These are phyloP conservation scores for Sepioteuthis lessoniana DNA, from an alignment of 2,888 invertebrate genomes.

Conservation along the genomic window DNA sequence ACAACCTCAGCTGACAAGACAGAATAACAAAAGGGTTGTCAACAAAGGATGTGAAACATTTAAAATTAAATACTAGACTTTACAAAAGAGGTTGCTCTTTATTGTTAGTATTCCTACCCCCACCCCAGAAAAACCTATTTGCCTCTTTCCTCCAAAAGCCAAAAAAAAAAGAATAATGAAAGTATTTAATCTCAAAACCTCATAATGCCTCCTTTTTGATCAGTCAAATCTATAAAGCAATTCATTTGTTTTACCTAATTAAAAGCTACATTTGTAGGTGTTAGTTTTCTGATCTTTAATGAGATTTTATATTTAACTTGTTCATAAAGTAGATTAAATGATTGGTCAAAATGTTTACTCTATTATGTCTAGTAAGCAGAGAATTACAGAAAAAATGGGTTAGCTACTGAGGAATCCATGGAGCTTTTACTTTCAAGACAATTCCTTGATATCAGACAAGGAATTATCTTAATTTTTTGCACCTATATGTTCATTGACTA, in stretches of 20 bases:
- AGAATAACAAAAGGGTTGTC: too few relatives aligned
- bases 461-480: not conserved
- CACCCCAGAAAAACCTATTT: too few relatives aligned
- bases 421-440: not conserved
- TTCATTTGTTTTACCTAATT: not conserved
- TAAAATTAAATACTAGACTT: too few relatives aligned
- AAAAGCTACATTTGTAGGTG: not conserved
- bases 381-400: not conserved
- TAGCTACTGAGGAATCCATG: not conserved
- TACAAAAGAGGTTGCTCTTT: too few relatives aligned
- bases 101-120: too few relatives aligned
- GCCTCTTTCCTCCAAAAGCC: too few relatives aligned
- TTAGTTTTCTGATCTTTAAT: not conserved
- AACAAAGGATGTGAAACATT: too few relatives aligned
- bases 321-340: not conserved
- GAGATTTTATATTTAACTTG: not conserved
- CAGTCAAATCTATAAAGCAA: not conserved
- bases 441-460: not conserved
- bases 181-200: not conserved
- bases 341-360: not conserved
- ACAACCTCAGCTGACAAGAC: too few relatives aligned
- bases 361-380: not conserved
- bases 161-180: not conserved
- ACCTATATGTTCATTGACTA: not conserved
- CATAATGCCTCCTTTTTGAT: not conserved